phyloP scores from a whole-genome alignment of 2,797 vertebrate species.

The Sebastes minor region DNA sequence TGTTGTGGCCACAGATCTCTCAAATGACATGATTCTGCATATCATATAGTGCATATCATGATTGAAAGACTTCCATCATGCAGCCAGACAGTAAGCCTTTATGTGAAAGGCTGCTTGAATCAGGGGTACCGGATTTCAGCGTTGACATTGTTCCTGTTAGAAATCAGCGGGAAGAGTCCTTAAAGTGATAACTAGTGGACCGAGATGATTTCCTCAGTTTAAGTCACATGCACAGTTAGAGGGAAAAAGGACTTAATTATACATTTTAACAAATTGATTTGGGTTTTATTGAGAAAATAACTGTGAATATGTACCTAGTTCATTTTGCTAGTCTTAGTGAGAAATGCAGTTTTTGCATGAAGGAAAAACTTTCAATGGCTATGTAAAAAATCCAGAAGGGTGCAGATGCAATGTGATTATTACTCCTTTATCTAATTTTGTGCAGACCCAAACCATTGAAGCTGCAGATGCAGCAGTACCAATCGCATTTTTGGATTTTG shows the following conservation, averaged over 20 bases:
- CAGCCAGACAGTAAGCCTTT: not conserved
- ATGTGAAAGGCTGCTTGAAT: not conserved
- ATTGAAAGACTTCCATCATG: not conserved
- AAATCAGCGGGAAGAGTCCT: not conserved
- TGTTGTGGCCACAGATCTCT: slow-evolving; percentile 15
- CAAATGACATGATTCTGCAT: slow-evolving; percentile 20
- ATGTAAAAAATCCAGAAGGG: not conserved
- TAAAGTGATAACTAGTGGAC: slow-evolving; percentile 39
- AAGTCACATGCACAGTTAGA: not conserved
- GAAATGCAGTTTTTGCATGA: not conserved
- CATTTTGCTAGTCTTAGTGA: not conserved
- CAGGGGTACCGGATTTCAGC: not conserved
- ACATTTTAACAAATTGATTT: not conserved
- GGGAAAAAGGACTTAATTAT: not conserved
- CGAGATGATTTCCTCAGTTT: slow-evolving; percentile 42
- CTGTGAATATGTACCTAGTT: not conserved
- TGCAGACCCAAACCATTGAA: not conserved
- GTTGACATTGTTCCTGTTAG: slow-evolving; percentile 12
- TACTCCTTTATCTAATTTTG: not conserved
- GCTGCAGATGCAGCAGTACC: not conserved
- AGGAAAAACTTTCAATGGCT: not conserved
- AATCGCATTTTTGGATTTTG: not conserved
- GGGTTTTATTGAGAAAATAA: not conserved
- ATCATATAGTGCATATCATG: not conserved
- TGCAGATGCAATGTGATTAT: not conserved